Evolutionary conservation across 2,113 vertebrate genomes (phyloP), one percentile per base, ranked within the genome.

Genomic region (Platichthys stellatus): DNA sequence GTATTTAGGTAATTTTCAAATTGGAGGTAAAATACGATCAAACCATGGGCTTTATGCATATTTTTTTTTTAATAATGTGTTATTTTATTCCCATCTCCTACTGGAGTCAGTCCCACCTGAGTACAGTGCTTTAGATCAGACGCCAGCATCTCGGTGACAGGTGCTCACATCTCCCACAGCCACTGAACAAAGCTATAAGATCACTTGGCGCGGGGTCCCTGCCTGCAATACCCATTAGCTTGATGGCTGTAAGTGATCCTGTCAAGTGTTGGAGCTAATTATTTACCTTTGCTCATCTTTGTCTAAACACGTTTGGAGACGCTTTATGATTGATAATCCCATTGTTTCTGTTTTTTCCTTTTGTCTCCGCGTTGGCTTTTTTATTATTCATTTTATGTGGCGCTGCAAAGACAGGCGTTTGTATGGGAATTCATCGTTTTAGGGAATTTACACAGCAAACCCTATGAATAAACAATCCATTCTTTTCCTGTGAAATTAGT

Each of bases 391-490:
- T 93, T 85, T 62, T 58, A 23, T 74, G 86, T 90, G 85, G 80
- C 82, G 40, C 81, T 64, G 87, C 53, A 64, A 81, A 81, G 91
- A 94, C 88, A 93, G 2, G 89, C 88, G 84, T 92, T 89, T 90
- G 90, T 68, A 74, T 87, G 89, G 40, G 87, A 93, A 92, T 92
- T 91, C 76, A 28, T 89, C 77, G 66, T 93, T 93, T 94, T 92
- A 88, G 87, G 88, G 92, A 90, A 84, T 91, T 93, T 93, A 83
- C 87, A 83, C 83, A 84, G 82, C 91, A 86, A 89, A 85, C 78
- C 82, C 87, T 75, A 94, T 93, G 72, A 94, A 94, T 94, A 94
- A 94, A 93, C 91, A 89, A 95, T 93, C 68, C 61, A 31, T 54
- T 54, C 20, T 63, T 80, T 84, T 49, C 62, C 73, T 57, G 15